Conservation (phyloP, 2,797 vertebrate genomes). For the Myotis findleyi region DNA sequence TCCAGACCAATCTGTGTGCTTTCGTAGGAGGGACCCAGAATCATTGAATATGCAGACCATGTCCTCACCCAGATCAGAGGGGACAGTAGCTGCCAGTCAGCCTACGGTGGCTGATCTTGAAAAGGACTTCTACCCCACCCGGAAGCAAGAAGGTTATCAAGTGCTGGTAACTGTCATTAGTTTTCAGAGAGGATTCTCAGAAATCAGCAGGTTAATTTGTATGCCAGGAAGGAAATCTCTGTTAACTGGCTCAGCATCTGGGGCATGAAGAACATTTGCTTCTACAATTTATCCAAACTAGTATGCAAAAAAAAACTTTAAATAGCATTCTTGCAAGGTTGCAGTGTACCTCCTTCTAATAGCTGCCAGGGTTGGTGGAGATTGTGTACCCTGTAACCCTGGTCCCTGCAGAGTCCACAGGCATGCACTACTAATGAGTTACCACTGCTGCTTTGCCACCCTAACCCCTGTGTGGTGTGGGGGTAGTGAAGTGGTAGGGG, state of each 20-base stretch:
- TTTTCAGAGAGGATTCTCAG: slow-evolving; percentile 40
- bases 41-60: not conserved
- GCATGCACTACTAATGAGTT: too few species aligned
- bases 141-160: slow-evolving; percentile 14
- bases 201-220: not conserved
- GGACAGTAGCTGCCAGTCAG: not conserved
- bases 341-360: rapidly evolving
- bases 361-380: not conserved
- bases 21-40: not conserved
- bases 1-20: not conserved
- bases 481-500: not conserved
- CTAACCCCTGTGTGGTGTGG: not conserved
- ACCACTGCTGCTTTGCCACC: not conserved
- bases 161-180: not conserved
- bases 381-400: not conserved
- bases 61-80: slow-evolving; percentile 32
- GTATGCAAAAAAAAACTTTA: not conserved
- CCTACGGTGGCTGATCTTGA: not conserved
- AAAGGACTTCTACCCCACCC: slow-evolving; percentile 16
- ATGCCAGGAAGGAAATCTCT: slow-evolving; percentile 24
- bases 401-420: too few species aligned
- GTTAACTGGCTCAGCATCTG: not conserved
- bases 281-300: not conserved
- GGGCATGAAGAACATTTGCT: not conserved
- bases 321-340: not conserved